phyloP scores from a whole-genome alignment of 2,888 invertebrate genomes.

The Cerceris rybyensis region DNA sequence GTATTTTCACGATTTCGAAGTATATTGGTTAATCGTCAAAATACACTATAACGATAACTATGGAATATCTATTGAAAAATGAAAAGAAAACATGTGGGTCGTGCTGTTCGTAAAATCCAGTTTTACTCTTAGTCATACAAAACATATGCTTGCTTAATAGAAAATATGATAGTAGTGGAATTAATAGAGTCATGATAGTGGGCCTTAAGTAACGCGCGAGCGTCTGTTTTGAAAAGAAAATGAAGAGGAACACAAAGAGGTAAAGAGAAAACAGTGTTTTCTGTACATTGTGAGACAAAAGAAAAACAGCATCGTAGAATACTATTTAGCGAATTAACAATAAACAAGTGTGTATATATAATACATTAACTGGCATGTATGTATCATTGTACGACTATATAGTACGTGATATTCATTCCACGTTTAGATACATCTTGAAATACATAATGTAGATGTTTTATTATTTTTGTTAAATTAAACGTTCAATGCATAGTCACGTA shows the following conservation, averaged over 20 bases:
- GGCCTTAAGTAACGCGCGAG: slow-evolving; percentile 63
- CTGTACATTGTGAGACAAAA: slow-evolving; percentile 48
- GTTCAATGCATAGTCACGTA: slow-evolving; percentile 19
- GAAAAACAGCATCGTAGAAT: slow-evolving; percentile 36
- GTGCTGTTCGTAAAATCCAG: slow-evolving; percentile 53
- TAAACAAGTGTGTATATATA: slow-evolving; percentile 47
- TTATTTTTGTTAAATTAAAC: slow-evolving; percentile 20
- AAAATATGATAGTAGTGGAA: slow-evolving; percentile 50
- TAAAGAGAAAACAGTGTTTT: slow-evolving; percentile 54
- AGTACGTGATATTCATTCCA: slow-evolving; percentile 24
- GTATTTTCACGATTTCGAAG: no score
- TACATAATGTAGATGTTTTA: not conserved
- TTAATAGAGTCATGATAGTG: slow-evolving; percentile 54
- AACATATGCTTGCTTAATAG: slow-evolving; percentile 61
- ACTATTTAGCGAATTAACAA: slow-evolving; percentile 52
- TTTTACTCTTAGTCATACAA: slow-evolving; percentile 53
- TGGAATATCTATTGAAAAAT: no score
- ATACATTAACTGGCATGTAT: slow-evolving; percentile 55
- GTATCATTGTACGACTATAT: slow-evolving; percentile 30
- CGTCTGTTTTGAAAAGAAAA: slow-evolving; percentile 47
- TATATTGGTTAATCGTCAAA: no score
- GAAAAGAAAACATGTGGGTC: slow-evolving; percentile 13
- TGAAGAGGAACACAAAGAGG: slow-evolving; percentile 58
- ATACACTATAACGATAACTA: no score
- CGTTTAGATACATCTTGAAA: slow-evolving; percentile 27